Base-by-base conservation (phyloP, 64 coral and sea anemone genomes). In the Anthopleura sola region DNA sequence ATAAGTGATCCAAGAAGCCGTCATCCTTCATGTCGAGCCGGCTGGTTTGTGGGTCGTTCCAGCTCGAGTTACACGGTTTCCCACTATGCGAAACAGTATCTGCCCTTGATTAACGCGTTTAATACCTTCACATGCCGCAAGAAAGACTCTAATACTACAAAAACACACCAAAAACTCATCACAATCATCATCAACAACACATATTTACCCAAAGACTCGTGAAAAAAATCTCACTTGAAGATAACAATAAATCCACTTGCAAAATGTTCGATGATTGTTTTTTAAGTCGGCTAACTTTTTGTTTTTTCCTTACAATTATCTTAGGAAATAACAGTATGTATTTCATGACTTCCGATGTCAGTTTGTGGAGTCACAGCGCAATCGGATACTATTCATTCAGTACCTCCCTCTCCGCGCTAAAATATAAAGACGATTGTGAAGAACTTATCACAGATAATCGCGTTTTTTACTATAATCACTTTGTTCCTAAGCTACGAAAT, bases 291-390 rank as follows among this genome's bases (percentile, higher is more conserved):
- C 28, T 71, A 3, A 32, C 66, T 32, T 71, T 26, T 71, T 71
- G 66, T 34, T 71, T 29, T 17, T 71, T 34, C 31, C 66, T 71
- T 29, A 2, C n/a, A 71, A 71, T 71, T 71, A 71, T 71, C 28
- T 71, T 71, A 53, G 78, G 39, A 81, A 81, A 81, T 48, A 81
- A 81, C 78, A 81, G 78, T 81, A 15, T 81, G 49, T 81, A 48
- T 81, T 81, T 48, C 78, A 53, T 19, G 78, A 81, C 78, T 44
- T 81, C 78, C 78, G 78, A 81, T 44, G 78, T 46, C 78, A 81
- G 32, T 5, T 53, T 71, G 66, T 34, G 13, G 66, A 71, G 66
- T 71, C 29, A 34, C 0, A n/a, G 29, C 66, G n/a, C n/a, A 32
- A 71, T 28, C n/a, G 66, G 66, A 71, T 71, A 71, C 31, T 53